These are phyloP conservation scores for Phortica magna DNA, from an alignment of 2,888 invertebrate species.

Conservation along the genomic window DNA sequence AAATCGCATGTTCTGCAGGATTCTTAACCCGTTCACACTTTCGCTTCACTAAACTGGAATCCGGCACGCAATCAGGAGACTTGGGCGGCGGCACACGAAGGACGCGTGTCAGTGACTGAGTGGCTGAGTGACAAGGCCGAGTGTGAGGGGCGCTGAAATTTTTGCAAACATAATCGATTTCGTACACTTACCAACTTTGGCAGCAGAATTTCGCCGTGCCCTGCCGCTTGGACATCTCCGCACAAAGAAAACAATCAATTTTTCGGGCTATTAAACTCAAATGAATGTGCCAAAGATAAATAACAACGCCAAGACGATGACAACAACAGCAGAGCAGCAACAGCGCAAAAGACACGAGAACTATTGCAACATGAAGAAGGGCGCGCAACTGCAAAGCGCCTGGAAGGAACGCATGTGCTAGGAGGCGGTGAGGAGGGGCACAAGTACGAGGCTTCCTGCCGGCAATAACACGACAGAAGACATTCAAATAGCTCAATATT, in stretches of 20 bases:
- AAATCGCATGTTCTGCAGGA: constrained; percentile 52
- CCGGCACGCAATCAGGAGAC: constrained; percentile 39
- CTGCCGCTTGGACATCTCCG: constrained; percentile 59
- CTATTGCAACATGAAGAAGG: neutral
- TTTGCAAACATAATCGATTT: constrained; percentile 66
- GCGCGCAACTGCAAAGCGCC: constrained; percentile 36
- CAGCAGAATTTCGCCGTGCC: constrained; percentile 40
- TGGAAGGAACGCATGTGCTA: too few relatives aligned
- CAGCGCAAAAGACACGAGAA: constrained; percentile 35
- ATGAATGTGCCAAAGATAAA: constrained; percentile 72
- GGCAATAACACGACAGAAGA: neutral
- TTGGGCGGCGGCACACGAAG: neutral
- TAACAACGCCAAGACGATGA: constrained; percentile 58
- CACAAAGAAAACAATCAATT: constrained; percentile 71
- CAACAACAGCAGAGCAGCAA: neutral
- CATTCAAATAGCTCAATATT: constrained; percentile 65
- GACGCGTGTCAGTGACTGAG: neutral
- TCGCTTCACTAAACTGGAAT: constrained; percentile 66
- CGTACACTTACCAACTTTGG: constrained; percentile 52
- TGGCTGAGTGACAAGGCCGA: constrained; percentile 40
- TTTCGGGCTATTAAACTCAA: constrained; percentile 75
- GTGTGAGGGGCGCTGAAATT: constrained; percentile 36
- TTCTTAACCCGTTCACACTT: constrained; percentile 67
- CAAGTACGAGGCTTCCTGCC: constrained; percentile 38
- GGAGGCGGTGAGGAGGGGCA: neutral